Evolutionary conservation across 2,797 vertebrate genomes (phyloP).

Genomic region (Sebastes alutus): DNA sequence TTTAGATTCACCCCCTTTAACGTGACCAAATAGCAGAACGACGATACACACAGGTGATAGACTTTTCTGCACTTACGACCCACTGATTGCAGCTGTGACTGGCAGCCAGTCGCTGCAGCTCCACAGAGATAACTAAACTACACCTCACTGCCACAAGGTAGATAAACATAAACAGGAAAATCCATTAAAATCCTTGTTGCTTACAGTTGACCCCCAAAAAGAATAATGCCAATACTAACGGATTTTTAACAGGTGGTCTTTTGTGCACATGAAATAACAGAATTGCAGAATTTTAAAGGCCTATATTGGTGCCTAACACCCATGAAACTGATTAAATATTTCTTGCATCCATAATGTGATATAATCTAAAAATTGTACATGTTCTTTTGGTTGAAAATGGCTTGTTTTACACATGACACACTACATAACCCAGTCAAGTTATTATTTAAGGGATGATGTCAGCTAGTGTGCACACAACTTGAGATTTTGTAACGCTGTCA

Average conservation of each 20-base stretch:
- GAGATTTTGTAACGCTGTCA: not conserved
- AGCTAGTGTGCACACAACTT: not conserved
- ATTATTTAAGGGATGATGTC: not conserved
- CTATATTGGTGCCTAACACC: not conserved
- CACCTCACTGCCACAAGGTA: too few species aligned
- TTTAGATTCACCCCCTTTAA: too few species aligned
- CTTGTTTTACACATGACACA: not conserved
- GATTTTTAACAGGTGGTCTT: not conserved
- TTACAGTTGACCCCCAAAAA: not conserved
- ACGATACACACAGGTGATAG: too few species aligned
- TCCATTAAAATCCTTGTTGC: not conserved
- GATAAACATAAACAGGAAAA: not conserved
- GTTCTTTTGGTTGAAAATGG: not conserved
- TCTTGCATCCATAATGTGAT: not conserved
- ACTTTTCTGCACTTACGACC: too few species aligned
- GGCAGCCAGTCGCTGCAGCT: too few species aligned
- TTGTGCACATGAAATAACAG: not conserved
- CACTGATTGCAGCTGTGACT: too few species aligned
- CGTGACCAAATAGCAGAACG: too few species aligned
- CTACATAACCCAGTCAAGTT: not conserved
- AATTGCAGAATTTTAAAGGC: not conserved
- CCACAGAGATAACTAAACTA: too few species aligned
- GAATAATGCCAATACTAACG: not conserved
- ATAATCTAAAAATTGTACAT: not conserved
- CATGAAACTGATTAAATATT: not conserved